Conservation (phyloP, 2,797 vertebrate species). For the Danio jaintianensis region DNA sequence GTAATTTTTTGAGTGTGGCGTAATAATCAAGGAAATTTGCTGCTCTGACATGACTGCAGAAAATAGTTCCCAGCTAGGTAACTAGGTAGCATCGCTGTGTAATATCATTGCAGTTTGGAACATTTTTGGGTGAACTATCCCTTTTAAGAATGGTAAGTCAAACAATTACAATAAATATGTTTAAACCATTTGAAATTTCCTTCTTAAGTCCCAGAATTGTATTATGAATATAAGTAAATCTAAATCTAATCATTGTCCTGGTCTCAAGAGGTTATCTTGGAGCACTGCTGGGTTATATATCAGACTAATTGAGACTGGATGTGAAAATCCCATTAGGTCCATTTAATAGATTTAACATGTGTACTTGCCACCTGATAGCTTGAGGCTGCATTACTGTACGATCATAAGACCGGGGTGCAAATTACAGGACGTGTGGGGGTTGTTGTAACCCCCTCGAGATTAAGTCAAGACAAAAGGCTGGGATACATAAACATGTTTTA, state of each 20-base stretch:
- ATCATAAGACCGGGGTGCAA: constrained; percentile 30
- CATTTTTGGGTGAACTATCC: no score
- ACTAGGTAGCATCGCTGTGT: no score
- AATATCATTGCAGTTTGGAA: no score
- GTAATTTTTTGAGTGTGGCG: no score
- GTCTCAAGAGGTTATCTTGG: not conserved
- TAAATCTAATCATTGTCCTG: not conserved
- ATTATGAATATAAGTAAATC: not conserved
- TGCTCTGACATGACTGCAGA: no score
- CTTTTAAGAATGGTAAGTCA: not conserved
- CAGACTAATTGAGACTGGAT: constrained; percentile 26
- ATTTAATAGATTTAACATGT: constrained; percentile 39
- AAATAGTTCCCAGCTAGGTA: no score
- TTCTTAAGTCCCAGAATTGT: not conserved
- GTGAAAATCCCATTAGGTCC: constrained; percentile 36
- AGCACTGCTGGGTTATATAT: not conserved
- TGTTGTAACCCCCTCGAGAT: not conserved
- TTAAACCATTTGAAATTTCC: not conserved
- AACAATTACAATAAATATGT: not conserved
- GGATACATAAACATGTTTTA: not conserved
- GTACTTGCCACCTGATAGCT: constrained; percentile 35
- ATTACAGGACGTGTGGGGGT: not conserved
- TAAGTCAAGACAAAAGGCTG: constrained; percentile 25
- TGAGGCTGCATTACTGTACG: constrained; percentile 15
- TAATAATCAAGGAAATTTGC: no score